Evolutionary conservation across 2,888 invertebrate species (phyloP), one percentile per base, ranked within the genome.

Genomic region (Carterocephalus palaemon): DNA sequence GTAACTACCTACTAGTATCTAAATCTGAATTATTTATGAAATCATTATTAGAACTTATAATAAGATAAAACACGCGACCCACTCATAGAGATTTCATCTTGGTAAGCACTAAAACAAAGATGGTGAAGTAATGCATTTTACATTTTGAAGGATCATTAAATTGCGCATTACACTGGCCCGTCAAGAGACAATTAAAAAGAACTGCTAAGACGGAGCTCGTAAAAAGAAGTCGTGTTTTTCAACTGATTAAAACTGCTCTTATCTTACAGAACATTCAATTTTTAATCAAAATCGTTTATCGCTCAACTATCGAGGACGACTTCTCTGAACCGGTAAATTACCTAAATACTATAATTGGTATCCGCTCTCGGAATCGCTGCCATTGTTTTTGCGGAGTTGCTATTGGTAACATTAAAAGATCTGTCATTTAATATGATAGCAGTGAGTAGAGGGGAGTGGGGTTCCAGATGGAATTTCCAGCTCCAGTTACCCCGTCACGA

Each of bases 81-180:
- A 54, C 51, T 62, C 51, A 46, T 51, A 52, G 54, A 58, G 65
- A 68, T 72, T 68, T 67, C 66, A 68, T 70, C 62, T 67, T 59
- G 59, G 59, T 58, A 50, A 64, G 66, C 68, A 68, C 66, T 79
- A 72, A 79, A 78, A 75, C 73, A 73, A 80, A 81, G 75, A 78
- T 76, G 74, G 70, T 76, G 81, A 80, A 79, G 72, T 79, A 81
- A 80, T 84, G 81, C 82, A 79, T 79, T 81, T 81, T 72, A 83
- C 80, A 81, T 82, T 81, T 82, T 83, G 75, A 81, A 80, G 80
- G 74, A 77, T 83, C 82, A 80, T 85, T 83, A 83, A 84, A 82
- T 76, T 73, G 75, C 78, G 72, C 75, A 83, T 80, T 83, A 83
- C 76, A 75, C 65, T 72, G 64, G 64, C 62, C 73, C 76, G 75